Percentiles rank a stretch among this genome's conserved stretches.
Conservation (phyloP, 2,888 invertebrate species). For the Galeruca laticollis region DNA sequence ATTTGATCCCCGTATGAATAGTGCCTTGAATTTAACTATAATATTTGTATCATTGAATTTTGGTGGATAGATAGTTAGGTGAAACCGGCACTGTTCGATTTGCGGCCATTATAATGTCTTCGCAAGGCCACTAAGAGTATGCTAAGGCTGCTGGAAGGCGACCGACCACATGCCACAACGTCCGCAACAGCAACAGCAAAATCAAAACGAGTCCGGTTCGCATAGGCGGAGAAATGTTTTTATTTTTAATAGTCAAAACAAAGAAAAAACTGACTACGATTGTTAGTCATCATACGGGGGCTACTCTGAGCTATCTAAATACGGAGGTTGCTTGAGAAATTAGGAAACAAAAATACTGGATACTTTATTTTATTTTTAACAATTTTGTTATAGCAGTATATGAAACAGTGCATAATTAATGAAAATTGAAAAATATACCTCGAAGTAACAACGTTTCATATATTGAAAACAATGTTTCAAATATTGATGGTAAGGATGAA, state of each 20-base stretch:
- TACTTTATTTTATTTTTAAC: too few relatives aligned
- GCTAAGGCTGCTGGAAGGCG: slow-evolving; percentile 28
- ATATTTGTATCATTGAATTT: not conserved
- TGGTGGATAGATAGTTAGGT: not conserved
- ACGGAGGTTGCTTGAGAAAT: not conserved
- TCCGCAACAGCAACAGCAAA: slow-evolving; percentile 32
- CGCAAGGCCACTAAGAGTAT: slow-evolving; percentile 42
- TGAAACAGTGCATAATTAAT: too few relatives aligned
- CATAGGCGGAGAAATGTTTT: slow-evolving; percentile 20
- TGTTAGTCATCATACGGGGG: not conserved
- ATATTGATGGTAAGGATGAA: too few relatives aligned
- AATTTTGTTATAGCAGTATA: too few relatives aligned
- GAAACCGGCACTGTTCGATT: slow-evolving; percentile 4
- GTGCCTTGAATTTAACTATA: too few relatives aligned
- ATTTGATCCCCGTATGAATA: too few relatives aligned
- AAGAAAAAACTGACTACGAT: not conserved
- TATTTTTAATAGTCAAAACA: slow-evolving; percentile 8
- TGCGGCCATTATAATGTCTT: slow-evolving; percentile 43
- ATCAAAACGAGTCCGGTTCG: slow-evolving; percentile 41
- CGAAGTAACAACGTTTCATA: too few relatives aligned
- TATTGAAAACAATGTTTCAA: too few relatives aligned
- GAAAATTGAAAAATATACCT: too few relatives aligned
- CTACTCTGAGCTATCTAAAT: not conserved
- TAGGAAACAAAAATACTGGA: too few relatives aligned
- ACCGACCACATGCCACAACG: slow-evolving; percentile 43